These are phyloP conservation scores for Chloroceryle amazona DNA, from an alignment of 2,797 vertebrate genomes.

Conservation along the genomic window DNA sequence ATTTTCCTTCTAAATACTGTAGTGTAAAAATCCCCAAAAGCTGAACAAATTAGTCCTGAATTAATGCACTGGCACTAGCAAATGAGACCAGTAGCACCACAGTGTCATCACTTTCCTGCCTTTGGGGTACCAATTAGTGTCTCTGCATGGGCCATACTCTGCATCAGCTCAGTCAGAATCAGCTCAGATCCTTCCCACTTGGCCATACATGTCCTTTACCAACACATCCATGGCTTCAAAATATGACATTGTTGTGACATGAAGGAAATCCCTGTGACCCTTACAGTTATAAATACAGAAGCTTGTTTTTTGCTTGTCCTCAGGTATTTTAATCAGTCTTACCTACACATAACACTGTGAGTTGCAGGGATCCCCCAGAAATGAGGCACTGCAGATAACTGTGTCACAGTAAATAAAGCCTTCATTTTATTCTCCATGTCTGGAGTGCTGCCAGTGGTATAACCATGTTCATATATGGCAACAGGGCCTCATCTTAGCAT, in stretches of 20 bases:
- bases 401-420: not conserved
- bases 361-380: not conserved
- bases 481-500: not conserved
- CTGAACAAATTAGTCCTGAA: not conserved
- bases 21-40: not conserved
- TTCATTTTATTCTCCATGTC: not conserved
- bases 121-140: not conserved
- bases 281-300: not conserved
- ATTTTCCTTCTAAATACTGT: not conserved
- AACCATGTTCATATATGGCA: not conserved
- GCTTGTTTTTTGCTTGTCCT: not conserved
- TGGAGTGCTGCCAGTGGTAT: not conserved
- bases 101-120: not conserved
- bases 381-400: not conserved
- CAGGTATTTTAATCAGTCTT: not conserved
- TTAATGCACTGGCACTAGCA: not conserved
- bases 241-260: rapidly evolving
- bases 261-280: not conserved
- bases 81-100: not conserved
- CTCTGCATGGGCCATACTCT: not conserved
- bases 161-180: not conserved
- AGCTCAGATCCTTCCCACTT: not conserved
- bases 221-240: not conserved
- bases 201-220: not conserved
- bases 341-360: not conserved